These are phyloP conservation scores for Gymnopithys bicolor DNA, from an alignment of 2,797 vertebrate genomes.

Conservation along the genomic window DNA sequence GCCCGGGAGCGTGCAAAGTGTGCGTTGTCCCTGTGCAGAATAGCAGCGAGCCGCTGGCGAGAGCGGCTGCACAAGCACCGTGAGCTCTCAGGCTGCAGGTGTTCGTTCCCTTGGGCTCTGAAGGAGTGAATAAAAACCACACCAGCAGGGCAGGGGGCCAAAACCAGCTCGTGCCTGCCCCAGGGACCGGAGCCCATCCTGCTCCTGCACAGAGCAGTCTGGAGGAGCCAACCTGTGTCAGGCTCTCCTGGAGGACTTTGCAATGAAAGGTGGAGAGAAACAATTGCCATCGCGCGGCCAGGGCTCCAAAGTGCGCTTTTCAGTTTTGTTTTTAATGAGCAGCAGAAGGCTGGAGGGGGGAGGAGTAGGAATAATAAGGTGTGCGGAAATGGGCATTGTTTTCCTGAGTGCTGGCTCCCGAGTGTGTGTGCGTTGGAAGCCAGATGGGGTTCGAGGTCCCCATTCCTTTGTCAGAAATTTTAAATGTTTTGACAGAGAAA, in stretches of 20 bases:
- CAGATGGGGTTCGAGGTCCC: not conserved
- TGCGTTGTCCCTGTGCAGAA: not conserved
- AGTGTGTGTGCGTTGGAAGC: not conserved
- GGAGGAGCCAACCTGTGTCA: not conserved
- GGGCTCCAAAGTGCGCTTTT: not conserved
- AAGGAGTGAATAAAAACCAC: not conserved
- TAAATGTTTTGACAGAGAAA: not conserved
- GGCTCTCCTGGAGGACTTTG: not conserved
- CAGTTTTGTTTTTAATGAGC: not conserved
- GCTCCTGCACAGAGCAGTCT: not conserved
- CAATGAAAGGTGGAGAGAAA: not conserved
- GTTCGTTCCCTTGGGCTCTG: not conserved
- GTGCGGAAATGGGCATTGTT: not conserved
- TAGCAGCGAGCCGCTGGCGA: not conserved
- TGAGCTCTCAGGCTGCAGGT: not conserved
- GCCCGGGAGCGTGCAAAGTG: not conserved
- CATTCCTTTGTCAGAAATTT: not conserved
- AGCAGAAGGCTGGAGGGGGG: not conserved
- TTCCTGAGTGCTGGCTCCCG: not conserved
- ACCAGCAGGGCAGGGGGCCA: not conserved
- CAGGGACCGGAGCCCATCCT: not conserved
- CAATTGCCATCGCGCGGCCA: not conserved
- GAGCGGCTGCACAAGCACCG: not conserved
- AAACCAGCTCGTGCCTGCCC: not conserved
- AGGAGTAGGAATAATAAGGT: not conserved